These are phyloP conservation scores for Drosophila meridiana DNA, from an alignment of 2,888 invertebrate genomes.

Conservation along the genomic window DNA sequence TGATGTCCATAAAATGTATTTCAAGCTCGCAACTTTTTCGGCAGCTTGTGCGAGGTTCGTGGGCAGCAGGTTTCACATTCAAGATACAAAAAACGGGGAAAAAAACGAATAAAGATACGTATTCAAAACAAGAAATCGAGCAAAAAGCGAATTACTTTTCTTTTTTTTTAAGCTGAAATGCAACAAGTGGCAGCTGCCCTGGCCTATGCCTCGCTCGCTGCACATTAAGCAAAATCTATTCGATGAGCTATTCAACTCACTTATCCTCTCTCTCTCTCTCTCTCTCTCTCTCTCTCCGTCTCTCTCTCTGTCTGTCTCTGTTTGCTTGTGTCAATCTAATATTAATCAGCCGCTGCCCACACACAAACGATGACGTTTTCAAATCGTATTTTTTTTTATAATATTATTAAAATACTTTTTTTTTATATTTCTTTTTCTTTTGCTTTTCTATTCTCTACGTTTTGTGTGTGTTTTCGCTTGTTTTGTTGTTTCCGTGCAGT, in stretches of 20 bases:
- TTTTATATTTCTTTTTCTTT: constrained; percentile 31
- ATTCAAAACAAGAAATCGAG: constrained; percentile 30
- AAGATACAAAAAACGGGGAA: constrained; percentile 14
- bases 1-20: constrained; percentile 75
- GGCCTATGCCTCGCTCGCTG: not conserved
- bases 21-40: constrained; percentile 53
- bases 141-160: constrained; percentile 20
- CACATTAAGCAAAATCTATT: constrained; percentile 2
- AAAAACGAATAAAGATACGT: constrained; percentile 7
- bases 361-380: constrained; percentile 54
- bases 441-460: constrained; percentile 33
- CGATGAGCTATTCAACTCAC: not conserved
- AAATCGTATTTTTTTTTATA: constrained; percentile 40
- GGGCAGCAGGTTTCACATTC: constrained; percentile 61
- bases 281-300: not conserved
- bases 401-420: constrained; percentile 44
- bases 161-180: constrained; percentile 5
- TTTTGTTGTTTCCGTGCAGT: constrained; percentile 69
- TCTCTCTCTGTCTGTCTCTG: not conserved
- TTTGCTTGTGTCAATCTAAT: constrained; percentile 24
- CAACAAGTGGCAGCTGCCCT: constrained; percentile 27
- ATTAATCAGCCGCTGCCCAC: constrained; percentile 57
- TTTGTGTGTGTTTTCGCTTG: constrained; percentile 4
- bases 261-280: not conserved
- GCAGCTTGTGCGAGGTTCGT: constrained; percentile 37